Evolutionary conservation across 2,888 invertebrate genomes (phyloP).

Genomic region (Octodonta nipae): DNA sequence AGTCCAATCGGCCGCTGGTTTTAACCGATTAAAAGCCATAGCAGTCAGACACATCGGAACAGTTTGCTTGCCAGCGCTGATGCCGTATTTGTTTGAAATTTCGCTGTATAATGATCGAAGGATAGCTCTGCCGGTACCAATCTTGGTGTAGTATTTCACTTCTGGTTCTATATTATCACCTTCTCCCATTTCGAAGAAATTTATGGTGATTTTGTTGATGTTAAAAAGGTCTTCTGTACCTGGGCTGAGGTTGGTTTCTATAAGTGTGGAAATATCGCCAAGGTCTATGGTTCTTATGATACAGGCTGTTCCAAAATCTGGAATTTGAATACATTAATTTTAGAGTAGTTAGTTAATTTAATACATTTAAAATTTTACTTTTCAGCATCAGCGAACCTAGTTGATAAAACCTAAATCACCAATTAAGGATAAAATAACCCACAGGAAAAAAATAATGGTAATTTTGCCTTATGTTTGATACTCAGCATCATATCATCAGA

Average conservation of each 20-base stretch:
- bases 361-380: too few species aligned
- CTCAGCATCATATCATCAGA: too few species aligned
- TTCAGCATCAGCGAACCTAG: too few species aligned
- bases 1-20: constrained; percentile 26
- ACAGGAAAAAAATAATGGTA: too few species aligned
- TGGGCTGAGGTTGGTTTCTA: constrained; percentile 30
- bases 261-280: constrained; percentile 27
- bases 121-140: constrained; percentile 33
- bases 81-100: constrained; percentile 20
- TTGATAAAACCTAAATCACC: too few species aligned
- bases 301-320: constrained; percentile 33
- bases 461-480: too few species aligned
- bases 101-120: constrained; percentile 25
- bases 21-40: constrained; percentile 26
- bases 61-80: constrained; percentile 28
- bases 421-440: too few species aligned
- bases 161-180: constrained; percentile 31
- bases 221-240: constrained; percentile 25
- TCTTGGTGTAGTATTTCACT: constrained; percentile 30
- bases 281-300: constrained; percentile 29
- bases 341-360: too few species aligned
- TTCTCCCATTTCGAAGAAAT: constrained; percentile 21
- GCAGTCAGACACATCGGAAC: constrained; percentile 30
- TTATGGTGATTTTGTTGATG: constrained; percentile 24
- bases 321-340: constrained; percentile 8